Evolutionary conservation across 2,113 vertebrate species (phyloP).

Genomic region (Gopherus evgoodei): DNA sequence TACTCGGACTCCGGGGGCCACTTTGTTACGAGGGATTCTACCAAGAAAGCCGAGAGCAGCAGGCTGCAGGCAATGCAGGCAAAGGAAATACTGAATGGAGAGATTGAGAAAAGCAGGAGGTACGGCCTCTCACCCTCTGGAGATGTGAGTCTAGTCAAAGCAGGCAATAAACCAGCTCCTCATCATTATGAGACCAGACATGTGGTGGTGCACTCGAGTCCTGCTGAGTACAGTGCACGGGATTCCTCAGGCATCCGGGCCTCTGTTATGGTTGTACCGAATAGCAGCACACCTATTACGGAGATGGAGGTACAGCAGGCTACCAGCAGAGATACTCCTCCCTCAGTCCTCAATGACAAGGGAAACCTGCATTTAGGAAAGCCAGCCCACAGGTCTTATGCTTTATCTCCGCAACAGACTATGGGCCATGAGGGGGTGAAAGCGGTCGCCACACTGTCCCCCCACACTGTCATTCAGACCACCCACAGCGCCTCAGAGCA

Average conservation of each 20-base stretch:
- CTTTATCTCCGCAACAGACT: constrained; percentile 85
- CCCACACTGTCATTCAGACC: constrained; percentile 96
- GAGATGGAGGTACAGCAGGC: constrained; percentile 83
- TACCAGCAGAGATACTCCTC: constrained; percentile 80
- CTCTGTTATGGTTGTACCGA: constrained; percentile 93
- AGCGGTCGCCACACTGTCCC: constrained; percentile 83
- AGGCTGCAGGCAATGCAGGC: constrained; percentile 81
- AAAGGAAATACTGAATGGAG: constrained; percentile 93
- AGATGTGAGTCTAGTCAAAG: constrained; percentile 82
- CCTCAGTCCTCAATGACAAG: constrained; percentile 84
- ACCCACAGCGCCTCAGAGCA: constrained; percentile 90
- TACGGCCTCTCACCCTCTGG: constrained; percentile 75
- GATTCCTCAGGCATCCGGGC: constrained; percentile 87
- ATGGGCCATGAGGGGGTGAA: constrained; percentile 87
- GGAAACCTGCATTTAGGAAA: constrained; percentile 89
- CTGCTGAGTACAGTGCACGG: constrained; percentile 86
- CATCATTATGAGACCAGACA: constrained; percentile 92
- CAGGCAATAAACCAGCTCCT: constrained; percentile 81
- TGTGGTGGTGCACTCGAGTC: constrained; percentile 84
- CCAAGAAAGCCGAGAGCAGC: constrained; percentile 87
- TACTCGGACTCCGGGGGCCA: constrained; percentile 85
- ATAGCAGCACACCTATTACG: constrained; percentile 85
- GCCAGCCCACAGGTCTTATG: constrained; percentile 84
- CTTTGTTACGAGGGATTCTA: constrained; percentile 76
- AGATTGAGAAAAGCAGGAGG: constrained; percentile 89